Percentiles rank a stretch among this genome's conserved stretches.
Evolutionary conservation across 2,797 vertebrate genomes (phyloP).

Genomic region (Astyanax mexicanus): DNA sequence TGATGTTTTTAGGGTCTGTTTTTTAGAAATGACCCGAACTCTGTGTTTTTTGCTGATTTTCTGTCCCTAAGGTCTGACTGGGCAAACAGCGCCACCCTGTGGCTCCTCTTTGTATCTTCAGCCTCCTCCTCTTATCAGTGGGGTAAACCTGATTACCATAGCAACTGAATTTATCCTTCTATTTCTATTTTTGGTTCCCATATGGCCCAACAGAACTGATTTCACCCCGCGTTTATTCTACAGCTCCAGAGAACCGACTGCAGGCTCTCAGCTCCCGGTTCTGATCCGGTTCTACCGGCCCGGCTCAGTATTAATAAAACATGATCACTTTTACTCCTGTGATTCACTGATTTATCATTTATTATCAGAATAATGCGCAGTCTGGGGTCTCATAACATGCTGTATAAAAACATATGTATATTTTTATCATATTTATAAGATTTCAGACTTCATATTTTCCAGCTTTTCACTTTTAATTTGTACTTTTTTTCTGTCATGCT

Average conservation of each 20-base stretch:
- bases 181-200: slow-evolving; percentile 41
- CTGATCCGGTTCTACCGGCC: not conserved
- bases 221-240: not conserved
- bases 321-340: not conserved
- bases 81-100: slow-evolving; percentile 66
- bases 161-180: slow-evolving; percentile 55
- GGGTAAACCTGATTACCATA: slow-evolving; percentile 57
- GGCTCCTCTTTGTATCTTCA: slow-evolving; percentile 35
- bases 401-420: too few species aligned
- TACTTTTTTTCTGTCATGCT: too few species aligned
- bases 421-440: too few species aligned
- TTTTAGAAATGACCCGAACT: too few species aligned
- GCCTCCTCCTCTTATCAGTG: slow-evolving; percentile 1
- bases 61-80: slow-evolving; percentile 24
- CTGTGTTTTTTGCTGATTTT: too few species aligned
- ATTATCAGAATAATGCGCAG: not conserved
- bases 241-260: not conserved
- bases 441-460: too few species aligned
- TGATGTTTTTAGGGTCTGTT: too few species aligned
- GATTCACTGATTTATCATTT: not conserved
- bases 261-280: not conserved
- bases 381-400: too few species aligned
- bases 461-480: too few species aligned
- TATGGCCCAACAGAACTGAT: slow-evolving; percentile 7
- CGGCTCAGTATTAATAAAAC: not conserved